These are phyloP conservation scores for Ammospiza caudacuta DNA, from an alignment of 2,113 vertebrate genomes.

Conservation along the genomic window DNA sequence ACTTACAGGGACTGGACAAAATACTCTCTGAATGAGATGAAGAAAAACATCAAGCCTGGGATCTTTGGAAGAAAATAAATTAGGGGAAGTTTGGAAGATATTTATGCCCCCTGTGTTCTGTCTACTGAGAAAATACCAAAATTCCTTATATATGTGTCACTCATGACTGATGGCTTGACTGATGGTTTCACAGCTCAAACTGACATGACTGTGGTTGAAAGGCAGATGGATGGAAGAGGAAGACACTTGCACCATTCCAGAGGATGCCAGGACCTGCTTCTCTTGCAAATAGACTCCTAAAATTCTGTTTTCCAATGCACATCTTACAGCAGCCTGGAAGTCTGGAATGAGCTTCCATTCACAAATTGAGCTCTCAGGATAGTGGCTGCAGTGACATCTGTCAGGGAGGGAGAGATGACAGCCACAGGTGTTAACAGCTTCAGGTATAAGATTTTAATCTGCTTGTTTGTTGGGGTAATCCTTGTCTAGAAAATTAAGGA, in stretches of 20 bases:
- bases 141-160: neutral
- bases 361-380: neutral
- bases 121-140: neutral
- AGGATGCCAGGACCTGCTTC: neutral
- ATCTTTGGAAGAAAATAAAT: neutral
- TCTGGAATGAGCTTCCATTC: neutral
- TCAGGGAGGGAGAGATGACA: neutral
- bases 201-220: neutral
- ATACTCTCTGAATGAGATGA: neutral
- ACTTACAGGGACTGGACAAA: neutral
- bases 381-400: neutral
- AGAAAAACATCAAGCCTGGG: neutral
- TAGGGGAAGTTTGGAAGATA: slow-evolving; percentile 4
- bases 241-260: neutral
- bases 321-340: neutral
- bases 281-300: neutral
- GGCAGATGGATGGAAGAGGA: neutral
- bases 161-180: neutral
- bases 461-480: neutral
- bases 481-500: neutral
- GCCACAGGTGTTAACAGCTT: neutral
- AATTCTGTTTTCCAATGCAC: neutral
- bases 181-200: neutral
- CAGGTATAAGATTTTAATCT: neutral
- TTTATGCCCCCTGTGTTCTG: neutral